Evolutionary conservation across 1,140 invertebrate genomes (phyloP).

Genomic region (Drosophila arizonae): DNA sequence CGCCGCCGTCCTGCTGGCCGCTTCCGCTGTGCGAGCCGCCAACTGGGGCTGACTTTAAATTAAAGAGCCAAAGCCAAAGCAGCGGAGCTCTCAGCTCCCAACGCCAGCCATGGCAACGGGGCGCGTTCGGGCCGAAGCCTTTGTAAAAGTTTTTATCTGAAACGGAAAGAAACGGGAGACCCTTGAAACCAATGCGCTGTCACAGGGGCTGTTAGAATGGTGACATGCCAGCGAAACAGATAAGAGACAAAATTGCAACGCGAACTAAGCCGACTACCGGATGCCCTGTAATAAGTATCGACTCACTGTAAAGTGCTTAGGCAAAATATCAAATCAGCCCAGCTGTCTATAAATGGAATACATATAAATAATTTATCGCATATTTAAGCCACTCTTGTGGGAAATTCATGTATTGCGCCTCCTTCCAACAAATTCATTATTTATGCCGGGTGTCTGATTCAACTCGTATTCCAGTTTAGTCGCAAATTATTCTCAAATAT

Average conservation of each 20-base stretch:
- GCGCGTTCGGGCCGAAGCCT: constrained; percentile 14
- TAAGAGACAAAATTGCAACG: not conserved
- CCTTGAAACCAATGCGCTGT: constrained; percentile 21
- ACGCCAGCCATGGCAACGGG: not conserved
- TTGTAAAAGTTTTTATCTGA: constrained; percentile 66
- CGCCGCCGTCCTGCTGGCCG: constrained; percentile 35
- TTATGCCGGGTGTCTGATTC: not conserved
- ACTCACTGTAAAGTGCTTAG: not conserved
- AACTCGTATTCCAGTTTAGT: constrained; percentile 16
- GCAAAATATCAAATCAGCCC: not conserved
- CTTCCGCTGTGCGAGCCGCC: constrained; percentile 44
- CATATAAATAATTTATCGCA: no score
- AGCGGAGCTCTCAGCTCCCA: not conserved
- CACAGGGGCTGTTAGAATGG: constrained; percentile 5
- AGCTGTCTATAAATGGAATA: no score
- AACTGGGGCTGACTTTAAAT: constrained; percentile 22
- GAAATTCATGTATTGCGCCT: no score
- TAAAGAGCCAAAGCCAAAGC: constrained; percentile 31
- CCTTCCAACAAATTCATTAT: not conserved
- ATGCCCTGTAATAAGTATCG: not conserved
- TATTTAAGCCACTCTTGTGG: no score
- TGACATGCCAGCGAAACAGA: not conserved
- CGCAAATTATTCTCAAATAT: constrained; percentile 17
- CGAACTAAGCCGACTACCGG: not conserved
- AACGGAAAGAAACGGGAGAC: constrained; percentile 61